Evolutionary conservation across 2,113 vertebrate genomes (phyloP).

Genomic region (Casuarius casuarius): DNA sequence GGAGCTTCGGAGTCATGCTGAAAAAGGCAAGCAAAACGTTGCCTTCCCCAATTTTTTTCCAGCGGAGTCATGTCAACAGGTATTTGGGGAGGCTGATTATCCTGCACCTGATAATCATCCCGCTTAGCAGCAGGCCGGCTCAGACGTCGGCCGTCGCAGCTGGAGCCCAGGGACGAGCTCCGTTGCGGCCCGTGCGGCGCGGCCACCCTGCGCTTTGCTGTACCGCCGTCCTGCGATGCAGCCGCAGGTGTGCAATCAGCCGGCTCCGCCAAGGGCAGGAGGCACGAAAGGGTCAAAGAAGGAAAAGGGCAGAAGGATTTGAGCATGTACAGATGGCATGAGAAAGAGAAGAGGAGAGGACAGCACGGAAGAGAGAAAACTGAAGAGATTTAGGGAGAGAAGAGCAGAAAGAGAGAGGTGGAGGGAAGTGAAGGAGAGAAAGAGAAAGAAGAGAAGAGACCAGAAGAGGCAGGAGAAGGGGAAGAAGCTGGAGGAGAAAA

Average conservation of each 20-base stretch:
- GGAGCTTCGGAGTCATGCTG: neutral
- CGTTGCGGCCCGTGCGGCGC: too few species aligned
- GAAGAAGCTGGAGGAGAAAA: neutral
- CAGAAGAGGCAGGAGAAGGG: neutral
- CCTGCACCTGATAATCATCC: too few species aligned
- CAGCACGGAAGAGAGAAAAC: neutral
- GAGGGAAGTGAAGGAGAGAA: neutral
- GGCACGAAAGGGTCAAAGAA: too few species aligned
- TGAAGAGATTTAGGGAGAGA: neutral
- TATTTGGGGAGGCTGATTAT: neutral
- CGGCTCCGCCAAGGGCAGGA: too few species aligned
- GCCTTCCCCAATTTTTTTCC: neutral
- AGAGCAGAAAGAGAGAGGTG: neutral
- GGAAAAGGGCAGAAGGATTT: too few species aligned
- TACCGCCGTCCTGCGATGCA: too few species aligned
- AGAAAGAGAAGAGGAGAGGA: neutral
- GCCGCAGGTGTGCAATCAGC: too few species aligned
- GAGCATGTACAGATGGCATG: too few species aligned
- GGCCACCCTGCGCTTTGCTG: too few species aligned
- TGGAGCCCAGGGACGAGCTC: too few species aligned
- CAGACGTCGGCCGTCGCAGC: too few species aligned
- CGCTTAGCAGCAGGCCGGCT: too few species aligned
- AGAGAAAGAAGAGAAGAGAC: neutral
- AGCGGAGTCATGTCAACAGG: neutral
- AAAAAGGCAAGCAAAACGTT: neutral